Evolutionary conservation across 2,113 vertebrate species (phyloP).

Genomic region (Verasper variegatus): DNA sequence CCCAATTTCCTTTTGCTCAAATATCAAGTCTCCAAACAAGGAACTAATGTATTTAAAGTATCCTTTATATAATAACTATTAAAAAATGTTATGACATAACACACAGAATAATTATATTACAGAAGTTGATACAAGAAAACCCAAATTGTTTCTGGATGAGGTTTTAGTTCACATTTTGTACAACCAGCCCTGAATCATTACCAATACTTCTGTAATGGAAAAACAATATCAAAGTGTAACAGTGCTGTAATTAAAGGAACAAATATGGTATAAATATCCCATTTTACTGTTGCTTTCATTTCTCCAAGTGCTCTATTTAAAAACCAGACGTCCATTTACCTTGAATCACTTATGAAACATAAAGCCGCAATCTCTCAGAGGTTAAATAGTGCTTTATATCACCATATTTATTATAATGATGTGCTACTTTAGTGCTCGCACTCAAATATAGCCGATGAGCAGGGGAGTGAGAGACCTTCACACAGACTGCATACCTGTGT

Average conservation of each 20-base stretch:
- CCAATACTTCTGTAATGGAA: too few species aligned
- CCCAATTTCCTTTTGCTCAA: too few species aligned
- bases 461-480: slow-evolving; percentile 7
- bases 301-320: background rate
- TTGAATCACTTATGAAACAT: background rate
- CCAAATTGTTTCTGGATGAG: too few species aligned
- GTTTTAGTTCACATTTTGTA: too few species aligned
- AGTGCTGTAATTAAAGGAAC: background rate
- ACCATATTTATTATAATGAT: slow-evolving; percentile 29
- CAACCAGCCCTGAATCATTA: too few species aligned
- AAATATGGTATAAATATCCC: background rate
- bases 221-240: background rate
- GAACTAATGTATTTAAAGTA: too few species aligned
- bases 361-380: background rate
- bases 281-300: background rate
- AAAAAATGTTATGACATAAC: background rate
- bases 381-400: background rate
- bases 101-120: background rate
- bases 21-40: too few species aligned
- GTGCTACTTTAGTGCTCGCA: background rate
- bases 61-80: too few species aligned
- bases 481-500: background rate
- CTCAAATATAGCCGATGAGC: slow-evolving; percentile 25
- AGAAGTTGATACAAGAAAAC: background rate
- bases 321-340: background rate